Evolutionary conservation across 2,113 vertebrate species (phyloP), one percentile per base, ranked within the genome.

Genomic region (Rhizomys pruinosus): DNA sequence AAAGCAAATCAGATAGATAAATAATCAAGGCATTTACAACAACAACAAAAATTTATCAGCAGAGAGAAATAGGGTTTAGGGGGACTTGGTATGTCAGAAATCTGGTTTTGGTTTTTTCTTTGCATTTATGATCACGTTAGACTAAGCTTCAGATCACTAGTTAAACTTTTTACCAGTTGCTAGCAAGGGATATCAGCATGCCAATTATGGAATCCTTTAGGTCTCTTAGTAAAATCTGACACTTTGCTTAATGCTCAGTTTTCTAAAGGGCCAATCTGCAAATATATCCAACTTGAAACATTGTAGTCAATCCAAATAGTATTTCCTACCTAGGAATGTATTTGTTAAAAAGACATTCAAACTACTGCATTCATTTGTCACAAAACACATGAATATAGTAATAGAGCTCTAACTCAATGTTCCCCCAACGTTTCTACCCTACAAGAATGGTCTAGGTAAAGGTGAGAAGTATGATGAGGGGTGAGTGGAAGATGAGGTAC

Each of bases 401-500:
- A 61, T 93, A 93, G 95, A 55, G 37, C 25, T 94, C 95, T 97
- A 93, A 87, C 77, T 95, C 17, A 44, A 55, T 89, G 87, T 42
- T 79, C 95, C 86, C 84, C 84, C 93, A 95, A 93, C 84, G 95
- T 92, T 93, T 94, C 69, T 80, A 94, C 44, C 90, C 90, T 94
- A 92, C 37, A 88, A 97, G 96, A 97, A 96, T 94, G 96, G 90
- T 77, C 96, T 96, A 95, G 71, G 94, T 94, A 94, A 91, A 96
- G 94, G 95, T 93, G 93, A 97, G 93, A 97, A 96, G 86, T 96
- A 96, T 94, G 95, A 88, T 93, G 85, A 90, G 84, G 95, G 95
- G 95, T 96, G 95, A 96, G 97, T 97, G 96, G 92, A 97, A 94
- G 76, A 96, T 96, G 96, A 96, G 91, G 95, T 95, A 92, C 97